phyloP scores from a whole-genome alignment of 2,113 vertebrate genomes.

The Elephas maximus region DNA sequence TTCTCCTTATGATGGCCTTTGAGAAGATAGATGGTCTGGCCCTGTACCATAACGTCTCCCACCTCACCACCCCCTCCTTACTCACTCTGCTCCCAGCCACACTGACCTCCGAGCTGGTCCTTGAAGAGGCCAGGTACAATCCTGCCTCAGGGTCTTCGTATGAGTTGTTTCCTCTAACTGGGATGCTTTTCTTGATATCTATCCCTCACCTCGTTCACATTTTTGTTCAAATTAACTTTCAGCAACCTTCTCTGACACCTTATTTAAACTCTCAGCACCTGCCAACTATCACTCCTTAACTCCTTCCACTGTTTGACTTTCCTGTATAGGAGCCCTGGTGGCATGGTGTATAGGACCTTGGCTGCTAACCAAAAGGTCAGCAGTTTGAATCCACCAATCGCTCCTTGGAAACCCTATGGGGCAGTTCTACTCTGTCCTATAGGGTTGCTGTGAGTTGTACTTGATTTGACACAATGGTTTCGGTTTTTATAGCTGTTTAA shows the following conservation, averaged over 20 bases:
- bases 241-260: neutral
- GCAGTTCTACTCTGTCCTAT: no score
- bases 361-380: neutral
- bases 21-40: neutral
- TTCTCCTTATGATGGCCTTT: neutral
- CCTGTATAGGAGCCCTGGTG: neutral
- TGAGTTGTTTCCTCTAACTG: neutral
- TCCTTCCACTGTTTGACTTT: neutral
- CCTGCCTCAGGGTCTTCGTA: neutral
- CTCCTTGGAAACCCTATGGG: no score
- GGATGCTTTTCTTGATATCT: neutral
- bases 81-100: neutral
- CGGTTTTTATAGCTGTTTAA: no score
- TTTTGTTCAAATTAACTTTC: slow-evolving; percentile 13
- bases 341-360: neutral
- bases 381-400: neutral
- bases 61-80: neutral
- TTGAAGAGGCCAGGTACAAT: neutral
- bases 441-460: no score
- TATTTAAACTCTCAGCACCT: neutral
- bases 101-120: neutral
- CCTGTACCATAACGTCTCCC: neutral
- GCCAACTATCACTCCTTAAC: neutral
- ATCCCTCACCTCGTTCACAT: neutral
- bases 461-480: no score